Percentiles rank a stretch among this genome's conserved stretches.
phyloP scores from a whole-genome alignment of 2,797 vertebrate species.

The Fringilla coelebs region DNA sequence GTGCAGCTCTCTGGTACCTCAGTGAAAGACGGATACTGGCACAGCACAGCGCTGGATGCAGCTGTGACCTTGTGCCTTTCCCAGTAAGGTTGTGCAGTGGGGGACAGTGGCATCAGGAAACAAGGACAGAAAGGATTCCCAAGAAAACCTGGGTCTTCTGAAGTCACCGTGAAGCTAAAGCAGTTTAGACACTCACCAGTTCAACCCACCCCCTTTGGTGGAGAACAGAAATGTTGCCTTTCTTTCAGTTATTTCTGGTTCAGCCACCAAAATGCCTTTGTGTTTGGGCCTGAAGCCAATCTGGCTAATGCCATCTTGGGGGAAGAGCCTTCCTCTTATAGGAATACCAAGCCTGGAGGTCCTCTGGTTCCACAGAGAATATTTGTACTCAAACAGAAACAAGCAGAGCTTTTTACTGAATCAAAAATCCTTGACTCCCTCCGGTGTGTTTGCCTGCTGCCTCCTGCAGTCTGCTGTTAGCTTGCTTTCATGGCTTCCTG shows the following conservation, averaged over 20 bases:
- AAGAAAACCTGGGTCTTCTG: neutral
- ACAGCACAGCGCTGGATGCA: neutral
- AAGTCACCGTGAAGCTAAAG: neutral
- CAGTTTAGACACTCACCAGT: neutral
- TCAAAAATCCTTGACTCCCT: neutral
- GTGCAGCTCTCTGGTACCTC: neutral
- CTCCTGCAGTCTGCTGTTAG: neutral
- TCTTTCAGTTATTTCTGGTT: neutral
- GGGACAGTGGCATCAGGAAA: neutral
- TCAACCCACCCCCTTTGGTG: neutral
- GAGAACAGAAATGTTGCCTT: neutral
- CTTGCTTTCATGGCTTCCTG: neutral
- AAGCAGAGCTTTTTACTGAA: neutral
- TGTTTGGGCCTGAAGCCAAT: neutral
- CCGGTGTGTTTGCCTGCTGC: rapidly evolving
- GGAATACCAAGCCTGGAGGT: neutral
- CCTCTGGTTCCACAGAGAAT: neutral
- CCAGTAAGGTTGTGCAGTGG: rapidly evolving
- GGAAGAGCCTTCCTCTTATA: neutral
- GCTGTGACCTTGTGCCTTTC: neutral
- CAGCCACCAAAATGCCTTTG: neutral
- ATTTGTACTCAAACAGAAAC: neutral
- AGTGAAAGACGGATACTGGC: neutral
- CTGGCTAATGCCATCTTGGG: neutral
- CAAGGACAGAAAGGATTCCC: neutral